Base-by-base conservation (phyloP, 2,888 invertebrate genomes). In the Bugula neritina region DNA sequence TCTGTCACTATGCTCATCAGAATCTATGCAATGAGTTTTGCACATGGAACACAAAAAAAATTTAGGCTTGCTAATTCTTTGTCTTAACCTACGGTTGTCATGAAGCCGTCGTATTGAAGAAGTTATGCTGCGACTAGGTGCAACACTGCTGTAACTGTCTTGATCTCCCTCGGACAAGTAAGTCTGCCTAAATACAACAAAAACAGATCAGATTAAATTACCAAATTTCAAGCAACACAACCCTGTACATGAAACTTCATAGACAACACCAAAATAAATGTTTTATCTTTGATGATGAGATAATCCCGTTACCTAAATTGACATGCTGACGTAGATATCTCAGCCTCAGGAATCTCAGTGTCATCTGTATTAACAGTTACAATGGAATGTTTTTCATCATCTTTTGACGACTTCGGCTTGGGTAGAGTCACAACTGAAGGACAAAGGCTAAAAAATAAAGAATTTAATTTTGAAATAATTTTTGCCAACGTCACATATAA, bases 11-110 rank as follows among this genome's bases (percentile, higher is more conserved):
- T 63, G 2, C 13, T 63, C 31, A 27, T 63, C 63, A 2, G 63
- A 25, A 31, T 63, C 63, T 13, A 63, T 13, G 31, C 63, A 63
- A 34, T 63, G 63, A 10, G 63, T 63, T n/a, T 34, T 25, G 31
- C 63, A 63, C 63, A 63, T 63, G 31, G 63, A 63, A n/a, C 63
- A 63, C 29, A 63, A 31, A n/a, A 29, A 63, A 2, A 63, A 27
- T 31, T 63, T 63, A 10, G 25, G 25, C 31, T 31, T 25, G 31
- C 25, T 25, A 34, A 13, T 31, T 13, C 63, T 21, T 3, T 63
- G 25, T 29, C 63, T 25, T 5, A 63, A 31, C 34, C 27, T 21
- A 27, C 63, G 63, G 13, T 10, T 21, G 13, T 3, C n/a, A 17
- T 63, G 29, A 2, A 63, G 27, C 10, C 21, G 27, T 31, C 10